Conservation (phyloP, 2,888 invertebrate species). For the Sarcophaga variegata region DNA sequence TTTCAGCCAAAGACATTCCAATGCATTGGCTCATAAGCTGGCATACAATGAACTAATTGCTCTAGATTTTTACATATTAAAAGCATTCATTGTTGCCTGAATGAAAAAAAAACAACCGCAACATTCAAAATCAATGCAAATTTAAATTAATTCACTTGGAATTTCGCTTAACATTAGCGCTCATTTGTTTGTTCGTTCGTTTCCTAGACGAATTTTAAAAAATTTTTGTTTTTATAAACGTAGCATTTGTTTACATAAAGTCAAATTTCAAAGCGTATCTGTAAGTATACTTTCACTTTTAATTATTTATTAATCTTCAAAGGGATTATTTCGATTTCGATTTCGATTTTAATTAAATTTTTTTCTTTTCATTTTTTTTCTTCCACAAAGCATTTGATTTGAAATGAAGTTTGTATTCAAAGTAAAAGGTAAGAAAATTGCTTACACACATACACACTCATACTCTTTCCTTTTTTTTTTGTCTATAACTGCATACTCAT, state of each 20-base stretch:
- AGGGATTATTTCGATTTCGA: background rate
- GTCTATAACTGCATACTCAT: slow-evolving; percentile 51
- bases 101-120: background rate
- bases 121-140: slow-evolving; percentile 1
- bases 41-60: slow-evolving; percentile 60
- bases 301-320: slow-evolving; percentile 13
- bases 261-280: slow-evolving; percentile 1
- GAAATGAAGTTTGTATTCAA: background rate
- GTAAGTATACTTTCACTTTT: slow-evolving; percentile 61
- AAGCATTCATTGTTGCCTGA: slow-evolving; percentile 17
- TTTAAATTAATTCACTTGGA: slow-evolving; percentile 9
- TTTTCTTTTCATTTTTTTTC: slow-evolving; percentile 1
- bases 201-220: background rate
- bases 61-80: slow-evolving; percentile 63
- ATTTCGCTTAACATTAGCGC: background rate
- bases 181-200: background rate
- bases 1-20: slow-evolving; percentile 52
- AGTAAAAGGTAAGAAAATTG: slow-evolving; percentile 43
- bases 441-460: background rate
- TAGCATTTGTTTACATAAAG: slow-evolving; percentile 28
- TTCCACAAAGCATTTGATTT: background rate
- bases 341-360: background rate
- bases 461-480: background rate
- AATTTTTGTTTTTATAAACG: background rate
- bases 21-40: slow-evolving; percentile 51